Evolutionary conservation across 35 echinoderm and acorn worm genomes (phyloP).

Genomic region (Lytechinus variegatus): DNA sequence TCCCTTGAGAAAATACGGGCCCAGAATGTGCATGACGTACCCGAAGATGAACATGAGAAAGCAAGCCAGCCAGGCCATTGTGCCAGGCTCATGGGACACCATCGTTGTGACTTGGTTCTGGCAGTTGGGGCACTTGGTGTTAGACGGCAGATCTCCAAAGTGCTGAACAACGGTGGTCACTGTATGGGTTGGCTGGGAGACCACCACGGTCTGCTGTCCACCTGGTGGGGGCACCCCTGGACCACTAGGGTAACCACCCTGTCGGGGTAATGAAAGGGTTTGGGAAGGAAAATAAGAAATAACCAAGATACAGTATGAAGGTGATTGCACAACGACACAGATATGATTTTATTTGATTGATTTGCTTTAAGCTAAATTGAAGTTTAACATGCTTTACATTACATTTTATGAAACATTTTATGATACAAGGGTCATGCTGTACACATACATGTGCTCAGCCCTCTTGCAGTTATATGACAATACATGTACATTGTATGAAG

Average conservation of each 20-base stretch:
- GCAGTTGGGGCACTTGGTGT: constrained; percentile 84
- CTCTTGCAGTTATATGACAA: neutral
- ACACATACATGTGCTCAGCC: no score
- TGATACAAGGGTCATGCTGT: neutral
- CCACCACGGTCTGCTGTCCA: constrained; percentile 55
- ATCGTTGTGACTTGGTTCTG: constrained; percentile 79
- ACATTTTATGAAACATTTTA: neutral
- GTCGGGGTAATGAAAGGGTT: neutral
- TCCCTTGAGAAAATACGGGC: no score
- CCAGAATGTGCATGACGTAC: constrained; percentile 59
- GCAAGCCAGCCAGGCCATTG: constrained; percentile 84
- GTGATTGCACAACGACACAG: neutral
- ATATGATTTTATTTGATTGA: neutral
- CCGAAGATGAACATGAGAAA: constrained; percentile 86
- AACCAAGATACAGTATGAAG: neutral
- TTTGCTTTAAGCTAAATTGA: neutral
- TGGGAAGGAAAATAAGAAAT: no score
- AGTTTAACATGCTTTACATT: neutral
- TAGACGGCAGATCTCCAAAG: constrained; percentile 72
- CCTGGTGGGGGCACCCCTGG: constrained; percentile 21
- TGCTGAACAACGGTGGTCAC: constrained; percentile 57
- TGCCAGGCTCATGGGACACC: constrained; percentile 68
- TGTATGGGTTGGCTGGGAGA: constrained; percentile 44
- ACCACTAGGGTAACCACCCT: constrained; percentile 60
- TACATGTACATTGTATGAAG: no score